Evolutionary conservation across 2,113 vertebrate species (phyloP).

Genomic region (Anarhynchus alexandrinus): DNA sequence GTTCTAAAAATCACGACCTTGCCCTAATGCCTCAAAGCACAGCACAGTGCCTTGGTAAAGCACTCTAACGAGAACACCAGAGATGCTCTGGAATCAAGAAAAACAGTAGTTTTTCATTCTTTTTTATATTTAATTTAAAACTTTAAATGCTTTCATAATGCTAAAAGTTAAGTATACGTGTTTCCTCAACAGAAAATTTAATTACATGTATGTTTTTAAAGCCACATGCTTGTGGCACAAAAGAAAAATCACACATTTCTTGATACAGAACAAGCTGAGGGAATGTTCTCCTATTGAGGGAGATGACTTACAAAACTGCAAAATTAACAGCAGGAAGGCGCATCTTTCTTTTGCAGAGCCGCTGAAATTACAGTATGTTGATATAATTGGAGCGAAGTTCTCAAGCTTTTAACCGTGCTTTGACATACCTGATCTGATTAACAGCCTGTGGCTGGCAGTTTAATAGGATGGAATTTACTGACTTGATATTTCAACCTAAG

Average conservation of each 20-base stretch:
- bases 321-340: neutral
- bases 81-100: neutral
- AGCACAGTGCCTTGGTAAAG: neutral
- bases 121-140: neutral
- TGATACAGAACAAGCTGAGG: neutral
- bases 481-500: slow-evolving; percentile 11
- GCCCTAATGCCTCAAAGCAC: neutral
- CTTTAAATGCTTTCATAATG: neutral
- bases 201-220: neutral
- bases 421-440: neutral
- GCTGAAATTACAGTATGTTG: neutral
- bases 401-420: neutral
- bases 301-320: neutral
- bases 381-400: neutral
- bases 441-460: neutral
- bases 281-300: neutral
- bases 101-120: neutral
- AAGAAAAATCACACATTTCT: neutral
- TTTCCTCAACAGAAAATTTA: neutral
- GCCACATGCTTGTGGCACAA: neutral
- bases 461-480: neutral
- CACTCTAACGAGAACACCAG: neutral
- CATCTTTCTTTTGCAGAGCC: neutral
- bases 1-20: neutral
- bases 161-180: rapidly evolving